phyloP scores from a whole-genome alignment of 2,113 vertebrate species.

The Paralichthys olivaceus region DNA sequence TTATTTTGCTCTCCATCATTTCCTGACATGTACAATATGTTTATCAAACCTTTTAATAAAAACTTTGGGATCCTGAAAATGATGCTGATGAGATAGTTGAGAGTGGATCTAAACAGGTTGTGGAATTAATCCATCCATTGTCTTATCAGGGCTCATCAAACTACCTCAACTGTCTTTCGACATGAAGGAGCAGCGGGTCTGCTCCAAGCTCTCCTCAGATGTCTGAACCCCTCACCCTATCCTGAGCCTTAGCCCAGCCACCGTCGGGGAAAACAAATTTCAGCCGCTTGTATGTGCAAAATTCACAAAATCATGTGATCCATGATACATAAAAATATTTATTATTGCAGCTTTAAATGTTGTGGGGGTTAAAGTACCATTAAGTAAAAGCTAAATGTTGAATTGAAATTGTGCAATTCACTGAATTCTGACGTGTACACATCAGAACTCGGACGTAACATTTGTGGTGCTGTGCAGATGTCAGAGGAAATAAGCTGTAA shows the following conservation, averaged over 20 bases:
- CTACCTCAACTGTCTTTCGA: too few relatives aligned
- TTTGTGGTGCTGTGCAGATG: neutral
- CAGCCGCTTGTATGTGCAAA: too few relatives aligned
- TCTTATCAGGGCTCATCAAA: too few relatives aligned
- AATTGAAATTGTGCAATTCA: neutral
- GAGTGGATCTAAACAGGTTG: neutral
- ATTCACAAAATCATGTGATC: too few relatives aligned
- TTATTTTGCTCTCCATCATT: neutral
- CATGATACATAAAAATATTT: neutral
- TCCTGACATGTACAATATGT: neutral
- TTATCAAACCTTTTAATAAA: neutral
- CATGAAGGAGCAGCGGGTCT: too few relatives aligned
- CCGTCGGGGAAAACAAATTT: too few relatives aligned
- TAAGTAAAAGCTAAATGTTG: neutral
- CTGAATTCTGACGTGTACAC: neutral
- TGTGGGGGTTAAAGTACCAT: neutral
- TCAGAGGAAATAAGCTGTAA: slow-evolving; percentile 1
- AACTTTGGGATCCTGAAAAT: neutral
- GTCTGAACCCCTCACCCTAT: too few relatives aligned
- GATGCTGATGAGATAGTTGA: neutral
- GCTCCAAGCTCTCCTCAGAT: too few relatives aligned
- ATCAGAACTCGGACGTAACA: neutral
- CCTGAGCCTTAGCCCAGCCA: too few relatives aligned
- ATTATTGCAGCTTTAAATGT: neutral
- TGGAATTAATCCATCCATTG: too few relatives aligned